Percentiles rank a stretch among this genome's conserved stretches.
phyloP scores from a whole-genome alignment of 2,113 vertebrate species.

The Phalacrocorax aristotelis region DNA sequence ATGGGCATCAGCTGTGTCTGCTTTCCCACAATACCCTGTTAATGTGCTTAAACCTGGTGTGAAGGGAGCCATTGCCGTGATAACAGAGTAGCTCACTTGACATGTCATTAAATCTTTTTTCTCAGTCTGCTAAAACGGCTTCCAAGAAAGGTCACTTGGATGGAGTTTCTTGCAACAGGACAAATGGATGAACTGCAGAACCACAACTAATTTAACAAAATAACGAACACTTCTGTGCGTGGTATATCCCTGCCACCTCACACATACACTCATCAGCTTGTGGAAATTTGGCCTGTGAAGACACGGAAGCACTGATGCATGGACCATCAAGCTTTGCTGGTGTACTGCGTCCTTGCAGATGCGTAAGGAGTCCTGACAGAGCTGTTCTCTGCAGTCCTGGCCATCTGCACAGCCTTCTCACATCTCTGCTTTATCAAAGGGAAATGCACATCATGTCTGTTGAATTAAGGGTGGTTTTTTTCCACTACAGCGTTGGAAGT shows the following conservation, averaged over 20 bases:
- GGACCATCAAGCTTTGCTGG: neutral
- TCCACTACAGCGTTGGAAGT: neutral
- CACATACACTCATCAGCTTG: neutral
- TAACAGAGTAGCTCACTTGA: neutral
- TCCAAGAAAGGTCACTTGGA: neutral
- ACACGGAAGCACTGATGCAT: neutral
- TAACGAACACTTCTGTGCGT: neutral
- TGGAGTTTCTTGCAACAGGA: neutral
- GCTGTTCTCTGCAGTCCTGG: neutral
- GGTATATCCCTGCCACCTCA: neutral
- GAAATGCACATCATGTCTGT: neutral
- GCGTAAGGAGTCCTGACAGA: neutral
- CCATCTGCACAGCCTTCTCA: constrained; percentile 20
- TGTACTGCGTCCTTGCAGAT: neutral
- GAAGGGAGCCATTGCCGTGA: neutral
- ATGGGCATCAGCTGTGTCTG: constrained; percentile 24
- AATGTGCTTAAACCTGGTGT: neutral
- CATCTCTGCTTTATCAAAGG: neutral
- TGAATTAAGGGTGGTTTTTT: neutral
- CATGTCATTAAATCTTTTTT: neutral
- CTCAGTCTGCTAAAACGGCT: neutral
- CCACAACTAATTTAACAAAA: neutral
- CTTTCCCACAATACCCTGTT: neutral
- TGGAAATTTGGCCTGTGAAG: neutral
- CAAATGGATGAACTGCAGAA: neutral